These are phyloP conservation scores for Cranoglanis bouderius DNA, from an alignment of 2,113 vertebrate genomes.

Conservation along the genomic window DNA sequence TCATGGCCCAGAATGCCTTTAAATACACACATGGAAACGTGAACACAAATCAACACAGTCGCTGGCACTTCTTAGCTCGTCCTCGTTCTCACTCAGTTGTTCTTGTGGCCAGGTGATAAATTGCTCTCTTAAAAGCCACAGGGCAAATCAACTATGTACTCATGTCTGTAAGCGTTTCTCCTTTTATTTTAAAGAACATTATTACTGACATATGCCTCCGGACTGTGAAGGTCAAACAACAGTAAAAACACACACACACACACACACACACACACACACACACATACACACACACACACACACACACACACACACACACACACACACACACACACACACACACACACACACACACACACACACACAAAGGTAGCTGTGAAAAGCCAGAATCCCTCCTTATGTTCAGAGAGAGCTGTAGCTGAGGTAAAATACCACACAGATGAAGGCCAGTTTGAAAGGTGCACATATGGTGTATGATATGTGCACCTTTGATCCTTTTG, in stretches of 20 bases:
- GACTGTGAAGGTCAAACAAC: conserved; percentile 28
- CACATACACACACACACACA: no score
- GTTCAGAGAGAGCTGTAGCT: not conserved
- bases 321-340: not conserved
- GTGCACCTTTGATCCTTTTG: conserved; percentile 33
- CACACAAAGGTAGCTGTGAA: not conserved
- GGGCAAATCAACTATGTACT: conserved; percentile 25
- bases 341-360: not conserved
- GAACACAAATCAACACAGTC: conserved; percentile 18
- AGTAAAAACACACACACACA: not conserved
- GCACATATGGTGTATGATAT: conserved; percentile 30
- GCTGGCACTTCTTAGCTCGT: not conserved
- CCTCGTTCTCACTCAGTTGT: conserved; percentile 9
- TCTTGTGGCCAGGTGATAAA: conserved; percentile 65
- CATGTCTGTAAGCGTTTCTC: conserved; percentile 6
- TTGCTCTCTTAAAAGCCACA: conserved; percentile 57
- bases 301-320: not conserved
- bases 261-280: not conserved
- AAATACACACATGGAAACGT: conserved; percentile 10
- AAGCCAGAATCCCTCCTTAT: not conserved
- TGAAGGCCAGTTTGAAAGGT: conserved; percentile 19
- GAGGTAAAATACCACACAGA: conserved; percentile 2
- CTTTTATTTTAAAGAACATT: conserved; percentile 35
- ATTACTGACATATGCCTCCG: conserved; percentile 13
- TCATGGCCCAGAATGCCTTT: conserved; percentile 2